phyloP scores from a whole-genome alignment of 2,113 vertebrate genomes.

The Prionailurus bengalensis region DNA sequence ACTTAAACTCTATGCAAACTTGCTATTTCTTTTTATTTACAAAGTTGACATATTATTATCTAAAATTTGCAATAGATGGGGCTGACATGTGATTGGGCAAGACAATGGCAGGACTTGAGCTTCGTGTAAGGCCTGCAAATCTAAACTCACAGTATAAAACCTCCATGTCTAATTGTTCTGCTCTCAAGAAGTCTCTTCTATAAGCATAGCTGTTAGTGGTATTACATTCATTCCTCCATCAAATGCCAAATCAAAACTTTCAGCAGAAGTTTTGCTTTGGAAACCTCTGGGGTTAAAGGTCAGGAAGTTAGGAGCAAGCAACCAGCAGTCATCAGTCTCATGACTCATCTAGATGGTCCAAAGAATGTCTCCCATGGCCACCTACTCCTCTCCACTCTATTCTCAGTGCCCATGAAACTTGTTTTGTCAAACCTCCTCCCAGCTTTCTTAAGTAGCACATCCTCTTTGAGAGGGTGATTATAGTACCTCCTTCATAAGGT shows the following conservation, averaged over 20 bases:
- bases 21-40: not conserved
- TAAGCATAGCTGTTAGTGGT: not conserved
- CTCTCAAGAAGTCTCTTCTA: not conserved
- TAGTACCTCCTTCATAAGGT: not conserved
- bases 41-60: slow-evolving; percentile 24
- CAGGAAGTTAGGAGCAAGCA: not conserved
- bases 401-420: not conserved
- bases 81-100: not conserved
- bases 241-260: slow-evolving; percentile 28
- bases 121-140: not conserved
- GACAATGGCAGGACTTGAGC: not conserved
- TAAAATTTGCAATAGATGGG: slow-evolving; percentile 21
- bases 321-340: not conserved
- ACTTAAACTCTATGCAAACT: slow-evolving; percentile 13
- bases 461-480: not conserved
- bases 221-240: not conserved
- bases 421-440: not conserved
- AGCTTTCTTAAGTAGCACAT: not conserved
- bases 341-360: not conserved
- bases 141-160: slow-evolving; percentile 25
- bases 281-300: not conserved
- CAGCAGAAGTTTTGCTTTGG: not conserved
- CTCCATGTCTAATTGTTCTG: not conserved
- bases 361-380: not conserved
- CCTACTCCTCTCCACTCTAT: not conserved